Percentiles rank a stretch among this genome's conserved stretches.
Conservation (phyloP, 2,888 invertebrate species). For the Apodemia zela region DNA sequence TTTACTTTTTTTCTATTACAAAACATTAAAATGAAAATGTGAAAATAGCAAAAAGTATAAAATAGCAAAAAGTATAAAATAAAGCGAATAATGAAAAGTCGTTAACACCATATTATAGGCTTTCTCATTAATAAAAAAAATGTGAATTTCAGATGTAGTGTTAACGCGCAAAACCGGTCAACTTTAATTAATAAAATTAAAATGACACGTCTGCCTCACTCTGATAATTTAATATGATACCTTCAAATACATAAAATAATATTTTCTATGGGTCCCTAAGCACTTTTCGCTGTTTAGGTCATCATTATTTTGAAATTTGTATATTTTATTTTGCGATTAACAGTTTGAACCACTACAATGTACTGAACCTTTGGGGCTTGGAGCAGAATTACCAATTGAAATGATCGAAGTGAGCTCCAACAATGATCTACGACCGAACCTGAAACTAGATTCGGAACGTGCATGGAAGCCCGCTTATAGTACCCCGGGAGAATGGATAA, state of each 20-base stretch:
- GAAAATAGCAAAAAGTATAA: no score
- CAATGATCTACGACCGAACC: conserved; percentile 54
- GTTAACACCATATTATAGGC: no score
- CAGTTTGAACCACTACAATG: conserved; percentile 67
- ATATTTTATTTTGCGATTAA: not conserved
- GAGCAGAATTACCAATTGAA: conserved; percentile 81
- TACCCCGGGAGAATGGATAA: conserved; percentile 81
- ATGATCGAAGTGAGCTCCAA: conserved; percentile 86
- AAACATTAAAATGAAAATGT: no score
- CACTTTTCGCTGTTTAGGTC: not conserved
- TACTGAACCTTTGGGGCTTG: conserved; percentile 86
- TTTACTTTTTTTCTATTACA: no score
- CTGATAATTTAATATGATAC: not conserved
- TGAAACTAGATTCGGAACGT: conserved; percentile 64
- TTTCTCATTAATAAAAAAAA: no score
- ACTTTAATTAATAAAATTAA: no score
- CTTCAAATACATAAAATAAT: not conserved
- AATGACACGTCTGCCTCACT: no score
- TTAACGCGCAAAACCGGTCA: no score
- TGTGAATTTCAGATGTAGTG: no score
- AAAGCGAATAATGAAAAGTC: no score
- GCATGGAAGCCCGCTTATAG: conserved; percentile 86
- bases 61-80: no score
- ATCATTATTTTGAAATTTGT: not conserved
- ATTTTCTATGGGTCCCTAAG: no score